Evolutionary conservation across 2,797 vertebrate genomes (phyloP), one percentile per base, ranked within the genome.

Genomic region (Eospalax fontanierii): DNA sequence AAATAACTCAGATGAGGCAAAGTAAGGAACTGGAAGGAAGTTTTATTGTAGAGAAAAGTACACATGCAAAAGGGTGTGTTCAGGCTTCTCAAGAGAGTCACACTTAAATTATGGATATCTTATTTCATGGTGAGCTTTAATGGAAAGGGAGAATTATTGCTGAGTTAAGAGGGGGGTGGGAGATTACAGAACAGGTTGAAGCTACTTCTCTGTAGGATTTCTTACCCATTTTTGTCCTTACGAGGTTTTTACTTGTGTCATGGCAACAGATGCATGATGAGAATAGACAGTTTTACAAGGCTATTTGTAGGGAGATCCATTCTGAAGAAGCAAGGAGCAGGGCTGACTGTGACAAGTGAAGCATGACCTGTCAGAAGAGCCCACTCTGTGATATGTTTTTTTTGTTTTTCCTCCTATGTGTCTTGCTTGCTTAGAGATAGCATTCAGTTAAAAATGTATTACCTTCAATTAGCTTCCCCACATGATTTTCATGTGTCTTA

Each of bases 321-420:
- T 59, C 5, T 24, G 11, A 59, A 80, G 26, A 80, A 59, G n/a
- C 54, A 38, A 24, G 59, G 46, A n/a, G n/a, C n/a, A n/a, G n/a
- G n/a, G n/a, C n/a, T n/a, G n/a, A n/a, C n/a, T n/a, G n/a, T n/a
- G n/a, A n/a, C n/a, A n/a, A n/a, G n/a, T n/a, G n/a, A n/a, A 50
- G 59, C 46, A 22, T 88, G 83, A 12, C 30, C 98, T 98, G 98
- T 98, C 96, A 96, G 93, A 97, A 95, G 97, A 65, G 28, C 43
- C 97, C 96, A 95, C 92, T 91, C 96, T n/a, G 97, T 97, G 98
- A 98, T n/a, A n/a, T n/a, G n/a, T n/a, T n/a, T 91, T 98, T 94
- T 94, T 91, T 98, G 96, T 97, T 98, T 94, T 98, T 98, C 96
- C 97, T 35, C 96, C 96, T 97, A 50, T 97, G 97, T 83, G 96